Base-by-base conservation (phyloP, 2,888 invertebrate genomes). In the Drosophila subsilvestris region DNA sequence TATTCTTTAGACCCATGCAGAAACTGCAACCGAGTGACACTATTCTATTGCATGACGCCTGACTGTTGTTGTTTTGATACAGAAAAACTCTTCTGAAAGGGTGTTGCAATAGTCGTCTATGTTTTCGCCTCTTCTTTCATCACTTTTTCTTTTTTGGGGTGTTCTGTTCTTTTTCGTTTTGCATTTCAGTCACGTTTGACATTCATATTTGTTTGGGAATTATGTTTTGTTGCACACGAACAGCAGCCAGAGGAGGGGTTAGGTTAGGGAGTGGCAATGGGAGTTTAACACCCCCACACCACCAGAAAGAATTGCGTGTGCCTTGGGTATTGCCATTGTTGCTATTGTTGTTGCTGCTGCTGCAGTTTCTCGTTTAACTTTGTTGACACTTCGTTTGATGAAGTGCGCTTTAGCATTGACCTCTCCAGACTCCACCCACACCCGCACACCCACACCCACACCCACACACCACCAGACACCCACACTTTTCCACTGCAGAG, bases 181-280 rank as follows among this genome's bases (percentile, higher is more conserved):
- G 74, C 74, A 85, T 83, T 89, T 85, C 79, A 85, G 90, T 85
- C 88, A 88, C 88, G 88, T 89, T 83, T 89, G 85, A 81, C 85
- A 81, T 85, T 85, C 80, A 81, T 83, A 87, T 85, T 81, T 87
- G 74, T 76, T 78, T 74, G 61, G 55, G 62, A 76, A 78, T 78
- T 78, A 78, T 77, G 66, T 76, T 71, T 50, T 74, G 63, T 54
- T 68, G 51, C 57, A 43, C 53, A 45, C 59, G 44, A 18, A 20
- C 14, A 60, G 47, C 27, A 29, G 27, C 6, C 29, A 32, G 7
- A 8, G 50, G 44, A 17, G 47, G 3, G 20, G 67, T 50, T n/a
- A n/a, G n/a, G n/a, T 42, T 67, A n/a, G 3, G 4, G 49, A 8
- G 49, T 25, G 18, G 17, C 12, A 10, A 10, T 6, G 48, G 29